These are phyloP conservation scores for Rhynchopsitta pachyrhyncha DNA, from an alignment of 2,113 vertebrate species.

Conservation along the genomic window DNA sequence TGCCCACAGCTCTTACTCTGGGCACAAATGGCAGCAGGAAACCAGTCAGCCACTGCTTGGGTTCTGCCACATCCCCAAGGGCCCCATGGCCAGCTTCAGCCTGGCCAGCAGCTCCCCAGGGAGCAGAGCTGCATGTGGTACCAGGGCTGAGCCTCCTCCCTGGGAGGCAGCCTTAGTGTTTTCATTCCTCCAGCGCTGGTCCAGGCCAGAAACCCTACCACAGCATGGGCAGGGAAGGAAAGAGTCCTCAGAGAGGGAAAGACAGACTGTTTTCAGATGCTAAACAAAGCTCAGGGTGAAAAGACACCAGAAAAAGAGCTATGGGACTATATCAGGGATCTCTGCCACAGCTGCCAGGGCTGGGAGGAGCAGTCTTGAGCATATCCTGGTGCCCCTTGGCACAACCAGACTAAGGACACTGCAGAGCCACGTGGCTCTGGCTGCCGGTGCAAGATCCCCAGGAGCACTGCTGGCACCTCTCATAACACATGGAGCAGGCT, in stretches of 20 bases:
- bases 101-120: neutral
- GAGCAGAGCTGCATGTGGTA: neutral
- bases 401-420: neutral
- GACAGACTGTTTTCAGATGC: neutral
- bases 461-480: neutral
- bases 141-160: neutral
- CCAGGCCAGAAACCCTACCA: neutral
- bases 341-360: neutral
- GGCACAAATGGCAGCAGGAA: neutral
- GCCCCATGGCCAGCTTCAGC: neutral
- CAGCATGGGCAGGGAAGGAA: accelerated
- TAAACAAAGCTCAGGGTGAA: neutral
- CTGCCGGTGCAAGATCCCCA: neutral
- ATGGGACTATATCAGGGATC: neutral
- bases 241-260: neutral
- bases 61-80: neutral
- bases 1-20: neutral
- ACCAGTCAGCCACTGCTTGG: neutral
- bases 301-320: neutral
- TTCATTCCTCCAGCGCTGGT: neutral
- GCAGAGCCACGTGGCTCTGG: neutral
- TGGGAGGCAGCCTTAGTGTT: neutral
- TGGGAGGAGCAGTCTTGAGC: neutral
- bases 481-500: accelerated
- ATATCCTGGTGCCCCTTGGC: neutral